These are phyloP conservation scores for Drosophila pectinifera DNA, from an alignment of 1,140 invertebrate species.

Conservation along the genomic window DNA sequence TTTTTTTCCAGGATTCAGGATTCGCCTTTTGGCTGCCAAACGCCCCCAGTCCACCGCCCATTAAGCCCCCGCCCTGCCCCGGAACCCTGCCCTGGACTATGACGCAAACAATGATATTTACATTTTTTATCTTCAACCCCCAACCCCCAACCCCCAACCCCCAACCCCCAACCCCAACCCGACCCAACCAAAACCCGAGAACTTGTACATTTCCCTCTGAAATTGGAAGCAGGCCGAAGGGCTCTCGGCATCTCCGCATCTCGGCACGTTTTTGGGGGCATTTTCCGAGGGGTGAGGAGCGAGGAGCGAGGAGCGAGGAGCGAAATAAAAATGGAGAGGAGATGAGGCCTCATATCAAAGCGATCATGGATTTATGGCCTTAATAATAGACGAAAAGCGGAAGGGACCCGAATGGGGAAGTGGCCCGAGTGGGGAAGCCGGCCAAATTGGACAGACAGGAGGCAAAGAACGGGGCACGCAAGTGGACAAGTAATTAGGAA, in stretches of 20 bases:
- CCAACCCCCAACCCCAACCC: background rate
- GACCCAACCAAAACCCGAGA: background rate
- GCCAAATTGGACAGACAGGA: constrained; percentile 42
- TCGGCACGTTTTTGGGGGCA: constrained; percentile 71
- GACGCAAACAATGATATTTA: constrained; percentile 83
- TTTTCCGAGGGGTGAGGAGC: constrained; percentile 62
- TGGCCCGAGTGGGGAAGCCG: constrained; percentile 22
- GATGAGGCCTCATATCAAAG: constrained; percentile 75
- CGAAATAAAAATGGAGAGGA: constrained; percentile 57
- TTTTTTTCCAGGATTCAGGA: constrained; percentile 52
- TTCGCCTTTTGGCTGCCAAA: constrained; percentile 29
- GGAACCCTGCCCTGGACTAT: constrained; percentile 47
- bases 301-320: too few relatives aligned
- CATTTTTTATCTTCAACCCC: constrained; percentile 69
- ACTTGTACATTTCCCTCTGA: constrained; percentile 64
- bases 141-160: background rate
- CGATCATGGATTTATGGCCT: constrained; percentile 83
- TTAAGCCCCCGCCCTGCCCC: background rate
- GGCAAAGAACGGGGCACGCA: constrained; percentile 42
- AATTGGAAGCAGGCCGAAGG: constrained; percentile 67
- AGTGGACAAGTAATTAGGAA: constrained; percentile 80
- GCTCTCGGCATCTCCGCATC: constrained; percentile 27
- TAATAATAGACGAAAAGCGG: constrained; percentile 69
- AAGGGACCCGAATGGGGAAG: constrained; percentile 7
- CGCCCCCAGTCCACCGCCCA: constrained; percentile 5